A percentile compares a stretch with the other conserved stretches of the same genome.
Conservation (phyloP, 2,888 invertebrate species). For the Drosophila infuscata region DNA sequence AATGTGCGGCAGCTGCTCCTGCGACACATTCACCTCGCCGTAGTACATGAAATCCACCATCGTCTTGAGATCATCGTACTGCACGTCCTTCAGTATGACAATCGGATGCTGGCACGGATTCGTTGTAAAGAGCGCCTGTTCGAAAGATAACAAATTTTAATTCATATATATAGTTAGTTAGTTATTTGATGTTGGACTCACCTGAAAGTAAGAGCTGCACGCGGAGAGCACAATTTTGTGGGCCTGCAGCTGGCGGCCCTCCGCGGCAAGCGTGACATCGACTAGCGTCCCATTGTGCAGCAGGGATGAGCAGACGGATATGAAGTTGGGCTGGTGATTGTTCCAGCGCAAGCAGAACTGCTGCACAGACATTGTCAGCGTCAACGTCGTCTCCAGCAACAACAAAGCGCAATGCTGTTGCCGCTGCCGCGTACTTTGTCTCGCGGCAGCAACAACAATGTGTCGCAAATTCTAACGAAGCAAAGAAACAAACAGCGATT, state of each 20-base stretch:
- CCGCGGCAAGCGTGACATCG: conserved; percentile 96
- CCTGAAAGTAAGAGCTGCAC: conserved; percentile 97
- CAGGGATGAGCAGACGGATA: conserved; percentile 94
- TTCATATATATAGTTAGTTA: neutral
- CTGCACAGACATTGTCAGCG: conserved; percentile 88
- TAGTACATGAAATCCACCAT: conserved; percentile 97
- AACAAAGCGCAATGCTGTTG: conserved; percentile 50
- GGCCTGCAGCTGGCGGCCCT: conserved; percentile 94
- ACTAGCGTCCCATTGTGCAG: conserved; percentile 93
- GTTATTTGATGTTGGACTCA: conserved; percentile 81
- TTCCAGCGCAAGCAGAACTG: conserved; percentile 95
- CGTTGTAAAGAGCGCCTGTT: conserved; percentile 91
- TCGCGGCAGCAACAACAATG: conserved; percentile 67
- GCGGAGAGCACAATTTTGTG: conserved; percentile 96
- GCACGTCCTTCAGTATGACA: conserved; percentile 95
- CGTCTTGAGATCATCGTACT: conserved; percentile 93
- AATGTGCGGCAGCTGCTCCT: conserved; percentile 93
- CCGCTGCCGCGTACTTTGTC: conserved; percentile 59
- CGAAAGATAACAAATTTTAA: conserved; percentile 33
- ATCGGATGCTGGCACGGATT: conserved; percentile 96
- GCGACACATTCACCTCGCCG: conserved; percentile 96
- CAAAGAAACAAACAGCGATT: conserved; percentile 47
- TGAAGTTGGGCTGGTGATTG: conserved; percentile 97
- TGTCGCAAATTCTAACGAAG: conserved; percentile 39
- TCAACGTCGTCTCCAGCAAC: conserved; percentile 42